Evolutionary conservation across 2,797 vertebrate genomes (phyloP).

Genomic region (Chiroxiphia lanceolata): DNA sequence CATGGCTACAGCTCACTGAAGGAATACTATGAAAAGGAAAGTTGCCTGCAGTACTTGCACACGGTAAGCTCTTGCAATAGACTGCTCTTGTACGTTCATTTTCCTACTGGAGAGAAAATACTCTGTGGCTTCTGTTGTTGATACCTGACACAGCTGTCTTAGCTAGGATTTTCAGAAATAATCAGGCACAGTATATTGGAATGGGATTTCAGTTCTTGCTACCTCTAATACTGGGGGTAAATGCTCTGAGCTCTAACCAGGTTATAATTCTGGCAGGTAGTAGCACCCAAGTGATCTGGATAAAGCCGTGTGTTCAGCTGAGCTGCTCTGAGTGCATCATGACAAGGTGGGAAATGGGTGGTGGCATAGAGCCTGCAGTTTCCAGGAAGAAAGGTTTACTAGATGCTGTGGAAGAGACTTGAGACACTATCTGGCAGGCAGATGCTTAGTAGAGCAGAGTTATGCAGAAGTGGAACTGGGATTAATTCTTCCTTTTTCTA

Average conservation of each 20-base stretch:
- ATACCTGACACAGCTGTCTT: not conserved
- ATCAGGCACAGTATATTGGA: not conserved
- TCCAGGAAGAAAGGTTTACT: not conserved
- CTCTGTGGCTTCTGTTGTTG: not conserved
- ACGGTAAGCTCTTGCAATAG: constrained; percentile 80
- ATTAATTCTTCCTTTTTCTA: not conserved
- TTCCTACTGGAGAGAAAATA: not conserved
- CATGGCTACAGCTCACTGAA: constrained; percentile 93
- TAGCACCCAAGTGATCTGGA: not conserved
- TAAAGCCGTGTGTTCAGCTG: not conserved
- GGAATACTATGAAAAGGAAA: constrained; percentile 98
- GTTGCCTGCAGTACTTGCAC: constrained; percentile 94
- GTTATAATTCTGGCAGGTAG: not conserved
- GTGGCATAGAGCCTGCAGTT: not conserved
- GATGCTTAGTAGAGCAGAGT: not conserved
- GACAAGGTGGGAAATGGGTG: not conserved
- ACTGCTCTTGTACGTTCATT: not conserved
- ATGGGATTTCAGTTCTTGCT: not conserved
- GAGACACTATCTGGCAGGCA: not conserved
- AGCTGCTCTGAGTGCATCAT: not conserved
- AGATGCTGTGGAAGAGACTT: not conserved
- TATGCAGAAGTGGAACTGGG: not conserved
- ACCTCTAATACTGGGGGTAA: not conserved
- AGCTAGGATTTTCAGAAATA: not conserved
- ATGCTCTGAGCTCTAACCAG: not conserved